Base-by-base conservation (phyloP, 1,140 invertebrate genomes). In the Contarinia nasturtii region DNA sequence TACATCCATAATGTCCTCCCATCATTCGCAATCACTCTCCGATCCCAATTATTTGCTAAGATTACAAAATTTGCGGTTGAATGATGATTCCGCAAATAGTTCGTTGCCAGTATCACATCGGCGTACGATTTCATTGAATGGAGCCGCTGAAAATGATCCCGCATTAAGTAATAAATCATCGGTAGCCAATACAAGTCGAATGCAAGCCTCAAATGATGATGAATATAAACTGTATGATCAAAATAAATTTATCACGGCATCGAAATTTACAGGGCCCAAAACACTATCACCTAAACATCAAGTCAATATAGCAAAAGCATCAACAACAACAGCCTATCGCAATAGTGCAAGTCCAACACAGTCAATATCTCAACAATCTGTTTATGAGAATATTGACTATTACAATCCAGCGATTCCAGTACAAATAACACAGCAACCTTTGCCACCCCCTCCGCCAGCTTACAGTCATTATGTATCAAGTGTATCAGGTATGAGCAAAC, bases 381-480 rank as follows among this genome's bases (percentile, higher is more conserved):
- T 86, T 19, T 86, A 86, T 60, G 83, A 86, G 61, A 86, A 87
- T 62, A 71, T 86, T 37, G 80, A 84, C 50, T 83, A 82, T 61
- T 84, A 82, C 65, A 66, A 70, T 11, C 65, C 66, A 34, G 59
- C 63, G 8, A 18, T 18, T 11, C n/a, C n/a, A 20, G 11, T 59
- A 66, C 7, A 64, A 12, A 72, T 74, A 52, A 70, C 73, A 10
- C 69, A 73, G 2, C 80, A 77, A 55, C 27, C 27, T 5, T 27
- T 27, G 10, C 27, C 27, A 10, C 27, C 27, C 3, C 27, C 27
- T 27, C 27, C 27, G 27, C 27, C 27, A 10, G 27, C 27, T 27
- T 79, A 75, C 55, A 72, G 77, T 56, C 71, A 76, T 66, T 55
- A 64, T 44, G 54, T 63, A 41, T 58, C 58, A 47, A 27, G 27